Base-by-base conservation (phyloP, 2,797 vertebrate genomes). In the Chrysocyon brachyurus region DNA sequence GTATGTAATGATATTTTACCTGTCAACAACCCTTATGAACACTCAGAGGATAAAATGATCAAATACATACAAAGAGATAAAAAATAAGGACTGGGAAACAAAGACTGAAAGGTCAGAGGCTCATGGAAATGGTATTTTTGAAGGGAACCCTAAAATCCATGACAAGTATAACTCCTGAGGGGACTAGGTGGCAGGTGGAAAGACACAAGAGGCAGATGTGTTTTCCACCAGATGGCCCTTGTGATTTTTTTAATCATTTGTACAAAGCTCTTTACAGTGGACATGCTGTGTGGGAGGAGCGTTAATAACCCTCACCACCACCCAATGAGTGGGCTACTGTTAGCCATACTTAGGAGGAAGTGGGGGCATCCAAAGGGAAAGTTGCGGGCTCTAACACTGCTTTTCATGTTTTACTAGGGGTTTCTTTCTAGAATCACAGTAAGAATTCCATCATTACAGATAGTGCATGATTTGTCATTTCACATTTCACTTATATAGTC, bases 11-110 rank as follows among this genome's bases (percentile, higher is more conserved):
- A 16, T 56, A 68, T 54, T 59, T 61, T 75, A 88, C 33, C 26
- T 81, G 33, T 33, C 66, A 73, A 77, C 36, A 82, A 56, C 68
- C 12, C 36, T 46, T 90, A 52, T 3, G 90, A 93, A 70, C 31
- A 70, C 36, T 82, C 12, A 36, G 40, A 93, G 73, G 73, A 93
- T 82, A 90, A 91, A 97, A 96, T 16, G 31, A 78, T 70, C 94
- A 75, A 36, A 59, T 8, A 54, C 16, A 78, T 16, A 81, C n/a
- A 73, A 14, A 49, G 7, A 81, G 46, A 40, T 6, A 94, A 84
- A 84, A 86, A 56, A 54, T 78, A 10, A 63, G 66, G 21, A 22
- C 11, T 0, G 59, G 10, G 14, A 6, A 66, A 90, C 24, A 77
- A 88, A 83, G 26, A 86, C 33, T 56, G 70, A 59, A 40, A 52